These are phyloP conservation scores for Cynodonichthys magdalenae DNA, from an alignment of 2,797 vertebrate genomes.

Conservation along the genomic window DNA sequence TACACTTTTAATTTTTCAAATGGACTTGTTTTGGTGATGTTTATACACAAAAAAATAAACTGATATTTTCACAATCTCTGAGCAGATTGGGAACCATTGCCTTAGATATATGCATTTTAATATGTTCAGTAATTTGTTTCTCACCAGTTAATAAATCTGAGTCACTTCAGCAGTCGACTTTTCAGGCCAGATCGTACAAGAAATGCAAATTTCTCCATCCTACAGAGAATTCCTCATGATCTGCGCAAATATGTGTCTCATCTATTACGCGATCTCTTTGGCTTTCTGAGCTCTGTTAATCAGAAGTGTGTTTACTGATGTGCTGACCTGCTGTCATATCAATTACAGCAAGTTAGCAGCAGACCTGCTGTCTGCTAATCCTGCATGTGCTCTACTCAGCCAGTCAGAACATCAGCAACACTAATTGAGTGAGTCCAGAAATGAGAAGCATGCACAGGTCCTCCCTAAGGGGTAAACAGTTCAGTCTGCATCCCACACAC, in stretches of 20 bases:
- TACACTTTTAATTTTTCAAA: no score
- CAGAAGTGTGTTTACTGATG: slow-evolving; percentile 45
- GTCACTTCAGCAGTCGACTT: slow-evolving; percentile 1
- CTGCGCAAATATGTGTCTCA: slow-evolving; percentile 12
- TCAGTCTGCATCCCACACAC: slow-evolving; percentile 36
- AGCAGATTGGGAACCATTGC: no score
- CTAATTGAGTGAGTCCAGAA: slow-evolving; percentile 67
- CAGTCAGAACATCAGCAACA: slow-evolving; percentile 54
- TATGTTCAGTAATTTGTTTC: slow-evolving; percentile 1
- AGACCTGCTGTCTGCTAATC: slow-evolving; percentile 35
- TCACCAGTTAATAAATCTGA: not conserved
- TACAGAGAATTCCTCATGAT: not conserved
- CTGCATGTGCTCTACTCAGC: slow-evolving; percentile 24
- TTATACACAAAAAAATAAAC: no score
- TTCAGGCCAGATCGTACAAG: not conserved
- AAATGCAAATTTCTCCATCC: slow-evolving; percentile 12
- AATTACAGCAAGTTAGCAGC: slow-evolving; percentile 47
- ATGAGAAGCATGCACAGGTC: slow-evolving; percentile 58
- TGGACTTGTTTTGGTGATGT: no score
- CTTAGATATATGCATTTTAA: not conserved
- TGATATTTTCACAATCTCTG: no score
- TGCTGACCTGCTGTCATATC: slow-evolving; percentile 51
- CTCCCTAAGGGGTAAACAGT: slow-evolving; percentile 70
- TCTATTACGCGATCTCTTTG: slow-evolving; percentile 16
- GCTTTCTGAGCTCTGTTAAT: slow-evolving; percentile 46